Conservation (phyloP, 2,113 vertebrate genomes). For the Emydocephalus ijimae region DNA sequence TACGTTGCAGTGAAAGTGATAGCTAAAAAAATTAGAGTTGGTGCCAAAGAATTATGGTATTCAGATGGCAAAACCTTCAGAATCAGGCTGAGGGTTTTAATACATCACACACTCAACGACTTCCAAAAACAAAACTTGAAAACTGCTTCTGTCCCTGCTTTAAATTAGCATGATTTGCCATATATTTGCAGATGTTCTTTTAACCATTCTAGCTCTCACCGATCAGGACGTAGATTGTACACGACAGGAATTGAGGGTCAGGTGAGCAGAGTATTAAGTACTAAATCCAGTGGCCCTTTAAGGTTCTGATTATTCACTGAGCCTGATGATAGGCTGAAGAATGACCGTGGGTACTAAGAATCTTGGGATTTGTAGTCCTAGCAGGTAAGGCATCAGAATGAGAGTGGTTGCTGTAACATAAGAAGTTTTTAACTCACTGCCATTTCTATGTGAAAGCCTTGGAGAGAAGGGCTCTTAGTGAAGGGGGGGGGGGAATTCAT, state of each 20-base stretch:
- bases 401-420: background rate
- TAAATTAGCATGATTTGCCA: background rate
- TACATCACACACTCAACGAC: background rate
- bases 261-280: background rate
- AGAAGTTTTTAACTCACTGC: background rate
- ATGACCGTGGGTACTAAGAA: background rate
- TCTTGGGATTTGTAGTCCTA: background rate
- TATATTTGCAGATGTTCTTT: background rate
- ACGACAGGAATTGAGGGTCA: background rate
- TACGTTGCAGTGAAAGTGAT: constrained; percentile 28
- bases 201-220: background rate
- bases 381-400: background rate
- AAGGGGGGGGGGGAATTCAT: background rate
- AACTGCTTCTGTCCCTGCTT: background rate
- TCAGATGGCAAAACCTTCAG: constrained; percentile 26
- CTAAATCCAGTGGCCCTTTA: background rate
- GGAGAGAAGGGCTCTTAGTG: background rate
- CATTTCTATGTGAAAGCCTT: background rate
- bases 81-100: constrained; percentile 26
- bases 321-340: background rate
- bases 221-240: background rate
- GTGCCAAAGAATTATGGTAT: constrained; percentile 34
- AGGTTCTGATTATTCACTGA: background rate
- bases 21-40: background rate
- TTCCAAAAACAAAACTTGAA: constrained; percentile 18